Evolutionary conservation across 2,797 vertebrate genomes (phyloP).

Genomic region (Pelodytes ibericus): DNA sequence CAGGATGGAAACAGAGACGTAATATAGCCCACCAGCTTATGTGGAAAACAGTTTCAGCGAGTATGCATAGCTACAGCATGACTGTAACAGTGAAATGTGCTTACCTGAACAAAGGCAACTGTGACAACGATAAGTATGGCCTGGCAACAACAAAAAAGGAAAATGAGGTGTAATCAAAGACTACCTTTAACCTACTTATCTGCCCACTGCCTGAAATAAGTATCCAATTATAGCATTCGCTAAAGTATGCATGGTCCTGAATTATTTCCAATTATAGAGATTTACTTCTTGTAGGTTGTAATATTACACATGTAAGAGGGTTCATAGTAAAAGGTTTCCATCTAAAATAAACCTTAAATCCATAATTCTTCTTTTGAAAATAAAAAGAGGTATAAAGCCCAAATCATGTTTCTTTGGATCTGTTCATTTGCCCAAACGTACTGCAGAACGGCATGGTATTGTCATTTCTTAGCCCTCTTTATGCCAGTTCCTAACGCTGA

Average conservation of each 20-base stretch:
- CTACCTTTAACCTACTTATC: background rate
- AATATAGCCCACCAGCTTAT: too few relatives aligned
- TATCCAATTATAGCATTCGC: too few relatives aligned
- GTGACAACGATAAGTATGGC: slow-evolving; percentile 97
- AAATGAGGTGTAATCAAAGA: background rate
- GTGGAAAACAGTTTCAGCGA: too few relatives aligned
- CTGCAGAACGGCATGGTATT: background rate
- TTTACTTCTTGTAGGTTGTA: too few relatives aligned
- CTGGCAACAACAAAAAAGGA: slow-evolving; percentile 65
- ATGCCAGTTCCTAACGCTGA: background rate
- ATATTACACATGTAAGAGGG: too few relatives aligned
- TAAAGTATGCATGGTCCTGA: too few relatives aligned
- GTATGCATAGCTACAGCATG: too few relatives aligned
- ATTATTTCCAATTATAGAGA: too few relatives aligned
- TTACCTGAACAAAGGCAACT: slow-evolving; percentile 96
- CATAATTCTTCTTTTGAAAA: background rate
- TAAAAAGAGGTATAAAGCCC: background rate
- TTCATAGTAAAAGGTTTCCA: too few relatives aligned
- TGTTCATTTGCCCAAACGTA: background rate
- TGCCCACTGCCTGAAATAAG: too few relatives aligned
- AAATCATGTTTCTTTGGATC: background rate
- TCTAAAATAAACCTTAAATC: background rate
- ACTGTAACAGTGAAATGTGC: slow-evolving; percentile 44
- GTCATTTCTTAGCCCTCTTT: background rate
- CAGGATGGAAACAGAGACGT: too few relatives aligned